Percentiles rank a stretch among this genome's conserved stretches.
Evolutionary conservation across 1,140 invertebrate species (phyloP).

Genomic region (Campoletis sonorensis): DNA sequence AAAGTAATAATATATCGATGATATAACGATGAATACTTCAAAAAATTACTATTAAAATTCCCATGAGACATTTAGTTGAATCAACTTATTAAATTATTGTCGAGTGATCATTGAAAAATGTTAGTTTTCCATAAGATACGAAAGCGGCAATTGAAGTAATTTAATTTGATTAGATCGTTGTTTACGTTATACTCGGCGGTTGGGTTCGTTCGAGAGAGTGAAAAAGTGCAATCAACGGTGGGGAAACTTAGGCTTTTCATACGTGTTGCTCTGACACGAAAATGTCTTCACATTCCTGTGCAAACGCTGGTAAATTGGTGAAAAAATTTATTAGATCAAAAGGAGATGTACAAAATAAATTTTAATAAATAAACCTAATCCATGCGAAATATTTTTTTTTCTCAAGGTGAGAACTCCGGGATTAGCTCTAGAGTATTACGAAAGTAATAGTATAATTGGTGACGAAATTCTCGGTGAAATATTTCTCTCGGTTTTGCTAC

Average conservation of each 20-base stretch:
- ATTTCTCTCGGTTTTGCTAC: conserved; percentile 78
- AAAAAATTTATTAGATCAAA: neutral
- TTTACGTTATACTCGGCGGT: conserved; percentile 72
- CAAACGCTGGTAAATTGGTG: conserved; percentile 75
- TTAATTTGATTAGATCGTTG: conserved; percentile 59
- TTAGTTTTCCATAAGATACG: too few relatives aligned
- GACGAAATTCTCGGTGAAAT: conserved; percentile 80
- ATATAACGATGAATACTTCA: too few relatives aligned
- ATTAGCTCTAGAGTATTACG: conserved; percentile 66
- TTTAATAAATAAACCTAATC: conserved; percentile 36
- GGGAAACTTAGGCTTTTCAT: conserved; percentile 79
- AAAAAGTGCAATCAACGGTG: conserved; percentile 72
- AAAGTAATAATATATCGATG: too few relatives aligned
- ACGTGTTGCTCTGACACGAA: conserved; percentile 76
- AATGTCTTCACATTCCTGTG: conserved; percentile 78
- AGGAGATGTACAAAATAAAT: neutral
- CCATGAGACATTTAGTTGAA: too few relatives aligned
- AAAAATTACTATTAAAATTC: too few relatives aligned
- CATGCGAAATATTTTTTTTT: conserved; percentile 7
- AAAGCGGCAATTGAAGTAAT: neutral
- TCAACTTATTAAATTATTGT: too few relatives aligned
- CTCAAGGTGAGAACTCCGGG: conserved; percentile 63
- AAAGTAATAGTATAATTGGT: conserved; percentile 73
- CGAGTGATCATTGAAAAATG: too few relatives aligned
- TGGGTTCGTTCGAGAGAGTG: conserved; percentile 71